Base-by-base conservation (phyloP, 2,888 invertebrate genomes). In the Heliconius cydno region DNA sequence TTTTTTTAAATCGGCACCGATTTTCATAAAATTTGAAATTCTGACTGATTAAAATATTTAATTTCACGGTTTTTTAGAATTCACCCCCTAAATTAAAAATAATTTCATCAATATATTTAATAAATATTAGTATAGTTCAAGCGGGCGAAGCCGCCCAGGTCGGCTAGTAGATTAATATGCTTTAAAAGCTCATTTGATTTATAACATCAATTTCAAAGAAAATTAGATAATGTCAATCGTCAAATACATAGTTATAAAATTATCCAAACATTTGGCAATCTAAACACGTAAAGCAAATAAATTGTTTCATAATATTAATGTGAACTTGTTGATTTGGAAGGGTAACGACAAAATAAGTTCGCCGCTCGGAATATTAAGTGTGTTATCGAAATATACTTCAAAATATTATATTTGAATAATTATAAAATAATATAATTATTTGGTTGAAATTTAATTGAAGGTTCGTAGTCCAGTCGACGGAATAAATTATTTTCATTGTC, bases 271-370 rank as follows among this genome's bases (percentile, higher is more conserved):
- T n/a, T 74, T 57, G n/a, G 3, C 7, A 78, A 66, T 46, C 68
- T 74, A 38, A 74, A 46, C 74, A 79, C 74, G 78, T 68, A 75
- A 63, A 63, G 19, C 15, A 19, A 60, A 79, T 74, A 68, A 74
- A 65, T 60, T 63, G 60, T 68, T 74, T 60, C 57, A 68, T 28
- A 68, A 70, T 63, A 79, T 73, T 57, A 74, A 79, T 74, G 74
- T 71, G 38, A 68, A 79, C 60, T 76, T 73, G 76, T 76, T 74
- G 65, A 76, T 79, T 78, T 80, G 60, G 73, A 80, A 41, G 76
- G 75, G 38, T 75, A 80, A 80, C 68, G 67, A 60, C 76, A 60
- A 41, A 76, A 78, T 60, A 76, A 75, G 74, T 73, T n/a, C 34
- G 34, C 41, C 60, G 60, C 5, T 52, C 12, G 22, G 78, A 78